A percentile compares a stretch with the other conserved stretches of the same genome.
phyloP scores from a whole-genome alignment of 2,888 invertebrate species.

The Dicyrtoma fusca region DNA sequence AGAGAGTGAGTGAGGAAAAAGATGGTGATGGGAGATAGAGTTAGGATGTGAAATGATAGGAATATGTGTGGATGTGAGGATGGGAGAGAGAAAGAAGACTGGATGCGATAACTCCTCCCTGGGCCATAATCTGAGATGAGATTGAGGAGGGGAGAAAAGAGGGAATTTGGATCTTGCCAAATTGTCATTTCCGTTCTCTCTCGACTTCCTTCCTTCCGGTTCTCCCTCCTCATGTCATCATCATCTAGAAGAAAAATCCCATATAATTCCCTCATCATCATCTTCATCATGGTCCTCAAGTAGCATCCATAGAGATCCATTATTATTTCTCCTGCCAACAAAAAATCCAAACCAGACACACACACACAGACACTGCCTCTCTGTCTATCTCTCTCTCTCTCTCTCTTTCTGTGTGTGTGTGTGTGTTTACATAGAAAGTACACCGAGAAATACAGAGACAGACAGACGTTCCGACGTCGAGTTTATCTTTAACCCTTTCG shows the following conservation, averaged over 20 bases:
- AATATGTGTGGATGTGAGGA: neutral
- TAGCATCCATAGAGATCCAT: slow-evolving; percentile 26
- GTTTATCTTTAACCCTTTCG: too few species aligned
- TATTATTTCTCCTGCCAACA: slow-evolving; percentile 24
- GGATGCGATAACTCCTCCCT: slow-evolving; percentile 33
- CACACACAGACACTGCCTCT: too few species aligned
- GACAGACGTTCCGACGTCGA: too few species aligned
- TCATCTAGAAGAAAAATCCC: slow-evolving; percentile 54
- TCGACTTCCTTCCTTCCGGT: slow-evolving; percentile 57
- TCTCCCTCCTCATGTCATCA: slow-evolving; percentile 50
- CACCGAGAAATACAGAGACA: neutral
- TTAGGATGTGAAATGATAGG: neutral
- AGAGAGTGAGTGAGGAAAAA: neutral
- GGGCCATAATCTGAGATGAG: slow-evolving; percentile 37
- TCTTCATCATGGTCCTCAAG: slow-evolving; percentile 42
- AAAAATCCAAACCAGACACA: too few species aligned
- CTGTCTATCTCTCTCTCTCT: slow-evolving; percentile 8
- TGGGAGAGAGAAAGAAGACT: neutral
- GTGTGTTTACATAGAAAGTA: neutral
- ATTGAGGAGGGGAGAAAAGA: slow-evolving; percentile 39
- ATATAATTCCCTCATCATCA: slow-evolving; percentile 52
- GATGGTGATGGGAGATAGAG: slow-evolving; percentile 1
- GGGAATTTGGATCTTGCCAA: slow-evolving; percentile 56
- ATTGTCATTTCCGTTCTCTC: slow-evolving; percentile 57
- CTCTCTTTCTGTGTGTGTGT: neutral